These are phyloP conservation scores for Smutsia gigantea DNA, from an alignment of 2,797 vertebrate species.

Conservation along the genomic window DNA sequence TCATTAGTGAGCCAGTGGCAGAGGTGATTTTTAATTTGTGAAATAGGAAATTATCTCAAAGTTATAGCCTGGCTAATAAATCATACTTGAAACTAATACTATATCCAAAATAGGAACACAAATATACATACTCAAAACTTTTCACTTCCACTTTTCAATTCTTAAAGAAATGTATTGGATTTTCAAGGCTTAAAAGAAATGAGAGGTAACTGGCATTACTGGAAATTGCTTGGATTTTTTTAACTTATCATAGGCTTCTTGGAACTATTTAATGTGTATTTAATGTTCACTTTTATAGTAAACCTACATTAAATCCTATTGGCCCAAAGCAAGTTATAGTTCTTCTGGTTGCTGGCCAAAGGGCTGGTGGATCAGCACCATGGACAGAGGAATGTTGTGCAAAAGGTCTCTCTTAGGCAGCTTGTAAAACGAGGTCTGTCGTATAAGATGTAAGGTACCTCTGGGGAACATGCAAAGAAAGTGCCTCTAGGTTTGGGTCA, in stretches of 20 bases:
- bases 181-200: slow-evolving; percentile 31
- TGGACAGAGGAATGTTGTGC: not conserved
- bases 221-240: not conserved
- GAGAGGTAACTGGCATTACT: not conserved
- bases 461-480: not conserved
- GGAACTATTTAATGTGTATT: not conserved
- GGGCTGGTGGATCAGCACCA: slow-evolving; percentile 56
- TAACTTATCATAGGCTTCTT: not conserved
- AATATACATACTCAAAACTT: not conserved
- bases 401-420: not conserved
- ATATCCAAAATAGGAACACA: not conserved
- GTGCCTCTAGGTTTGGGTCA: not conserved
- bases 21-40: slow-evolving; percentile 39
- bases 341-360: not conserved
- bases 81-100: slow-evolving; percentile 3
- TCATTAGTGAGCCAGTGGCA: not conserved
- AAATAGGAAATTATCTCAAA: not conserved
- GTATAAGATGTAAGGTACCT: not conserved
- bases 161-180: not conserved
- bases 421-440: not conserved
- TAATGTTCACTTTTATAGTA: slow-evolving; percentile 5
- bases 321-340: not conserved
- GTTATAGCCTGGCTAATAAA: not conserved
- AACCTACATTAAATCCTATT: not conserved
- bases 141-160: not conserved